Evolutionary conservation across 2,888 invertebrate genomes (phyloP), one percentile per base, ranked within the genome.

Genomic region (Cantharis nigra): DNA sequence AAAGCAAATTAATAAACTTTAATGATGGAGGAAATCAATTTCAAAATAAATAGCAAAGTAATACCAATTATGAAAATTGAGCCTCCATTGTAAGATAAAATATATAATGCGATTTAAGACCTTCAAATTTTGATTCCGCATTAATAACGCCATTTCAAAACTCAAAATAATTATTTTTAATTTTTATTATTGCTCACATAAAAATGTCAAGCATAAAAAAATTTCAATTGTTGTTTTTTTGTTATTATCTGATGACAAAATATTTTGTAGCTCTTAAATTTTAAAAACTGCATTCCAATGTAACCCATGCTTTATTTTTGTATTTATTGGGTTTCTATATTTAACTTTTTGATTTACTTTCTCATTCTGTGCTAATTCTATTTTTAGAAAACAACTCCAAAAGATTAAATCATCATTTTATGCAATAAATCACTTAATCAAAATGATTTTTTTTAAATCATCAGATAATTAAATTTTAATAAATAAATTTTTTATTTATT

Each of bases 111-210:
- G 74, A 70, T 75, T 23, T 49, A 16, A 49, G 65, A 65, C 74
- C 74, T 75, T 70, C 70, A 75, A 65, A 65, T 69, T 63, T 63
- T 69, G 74, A 74, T 69, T 69, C 69, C 33, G 74, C 49, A 49
- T 49, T 49, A 49, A 49, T n/a, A n/a, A 7, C n/a, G 49, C 49
- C n/a, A n/a, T 49, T n/a, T n/a, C 13, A 5, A 49, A 49, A 49
- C 49, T 49, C 49, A 49, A 49, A 49, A 49, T 49, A 13, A n/a
- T 49, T n/a, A 49, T 13, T n/a, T 33, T n/a, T 49, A 49, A 49
- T 49, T n/a, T n/a, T n/a, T 49, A n/a, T 49, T 49, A 7, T 33
- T 49, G 49, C 7, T n/a, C 49, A n/a, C n/a, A 49, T 49, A n/a
- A 49, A 49, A 49, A n/a, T 49, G 49, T 49, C 49, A n/a, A 49